phyloP scores from a whole-genome alignment of 2,797 vertebrate genomes.

The Passerculus sandwichensis region DNA sequence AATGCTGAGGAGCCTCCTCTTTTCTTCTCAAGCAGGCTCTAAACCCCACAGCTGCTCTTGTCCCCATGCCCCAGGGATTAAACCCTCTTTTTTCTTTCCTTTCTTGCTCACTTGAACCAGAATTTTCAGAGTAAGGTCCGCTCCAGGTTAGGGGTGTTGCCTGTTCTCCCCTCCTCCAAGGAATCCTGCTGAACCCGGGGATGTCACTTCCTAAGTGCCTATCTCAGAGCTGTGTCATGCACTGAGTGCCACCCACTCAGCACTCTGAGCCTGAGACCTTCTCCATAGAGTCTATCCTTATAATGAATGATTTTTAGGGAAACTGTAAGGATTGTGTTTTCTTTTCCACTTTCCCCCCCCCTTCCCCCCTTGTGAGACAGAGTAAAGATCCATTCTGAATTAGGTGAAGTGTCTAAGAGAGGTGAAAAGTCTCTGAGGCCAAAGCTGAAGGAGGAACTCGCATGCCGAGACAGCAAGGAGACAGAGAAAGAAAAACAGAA shows the following conservation, averaged over 20 bases:
- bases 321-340: accelerated
- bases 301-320: neutral
- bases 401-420: too few relatives aligned
- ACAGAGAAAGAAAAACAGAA: too few relatives aligned
- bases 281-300: neutral
- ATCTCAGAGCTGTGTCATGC: neutral
- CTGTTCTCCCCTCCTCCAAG: neutral
- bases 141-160: neutral
- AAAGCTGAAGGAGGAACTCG: too few relatives aligned
- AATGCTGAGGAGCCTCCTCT: neutral
- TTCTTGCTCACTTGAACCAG: neutral
- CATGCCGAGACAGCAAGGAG: too few relatives aligned
- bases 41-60: neutral
- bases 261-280: neutral
- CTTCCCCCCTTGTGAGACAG: too few relatives aligned
- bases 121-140: neutral
- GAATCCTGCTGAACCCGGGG: accelerated
- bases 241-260: neutral
- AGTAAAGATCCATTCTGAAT: too few relatives aligned
- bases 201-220: neutral
- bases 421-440: too few relatives aligned
- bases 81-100: neutral
- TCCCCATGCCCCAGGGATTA: neutral
- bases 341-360: neutral
- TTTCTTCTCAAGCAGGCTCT: neutral